phyloP scores from a whole-genome alignment of 2,113 vertebrate species.

The Benitochromis conjunctus region DNA sequence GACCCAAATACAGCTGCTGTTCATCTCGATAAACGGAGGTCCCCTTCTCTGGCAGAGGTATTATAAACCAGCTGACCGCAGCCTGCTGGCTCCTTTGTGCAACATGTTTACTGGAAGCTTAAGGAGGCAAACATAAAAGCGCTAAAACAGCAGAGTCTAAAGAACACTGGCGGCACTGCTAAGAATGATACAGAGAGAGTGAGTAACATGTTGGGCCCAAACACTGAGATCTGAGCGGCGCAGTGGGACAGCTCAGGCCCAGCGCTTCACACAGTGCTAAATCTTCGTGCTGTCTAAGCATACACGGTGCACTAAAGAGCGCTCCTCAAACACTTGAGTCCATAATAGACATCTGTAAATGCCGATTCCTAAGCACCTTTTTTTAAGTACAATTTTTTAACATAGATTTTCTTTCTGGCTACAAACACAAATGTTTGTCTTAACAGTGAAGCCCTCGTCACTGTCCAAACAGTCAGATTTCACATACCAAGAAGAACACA shows the following conservation, averaged over 20 bases:
- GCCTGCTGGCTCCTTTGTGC: constrained; percentile 41
- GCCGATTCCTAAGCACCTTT: background rate
- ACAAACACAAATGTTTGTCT: background rate
- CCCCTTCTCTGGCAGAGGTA: constrained; percentile 45
- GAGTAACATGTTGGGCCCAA: constrained; percentile 17
- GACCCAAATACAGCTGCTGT: constrained; percentile 75
- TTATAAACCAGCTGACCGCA: constrained; percentile 58
- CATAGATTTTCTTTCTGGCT: background rate
- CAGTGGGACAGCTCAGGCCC: background rate
- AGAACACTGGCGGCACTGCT: background rate
- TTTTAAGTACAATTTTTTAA: background rate
- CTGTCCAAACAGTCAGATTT: background rate
- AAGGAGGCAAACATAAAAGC: constrained; percentile 43
- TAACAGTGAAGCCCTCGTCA: background rate
- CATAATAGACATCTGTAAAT: background rate
- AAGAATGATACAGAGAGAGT: constrained; percentile 1
- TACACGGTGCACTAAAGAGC: background rate
- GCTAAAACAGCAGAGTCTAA: background rate
- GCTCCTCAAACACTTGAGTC: background rate
- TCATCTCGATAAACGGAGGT: constrained; percentile 66
- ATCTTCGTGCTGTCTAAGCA: background rate
- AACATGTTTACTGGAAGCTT: constrained; percentile 57
- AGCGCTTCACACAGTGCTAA: background rate
- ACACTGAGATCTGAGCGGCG: background rate
- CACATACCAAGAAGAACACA: background rate